Evolutionary conservation across 2,888 invertebrate species (phyloP).

Genomic region (Carcina quercana): DNA sequence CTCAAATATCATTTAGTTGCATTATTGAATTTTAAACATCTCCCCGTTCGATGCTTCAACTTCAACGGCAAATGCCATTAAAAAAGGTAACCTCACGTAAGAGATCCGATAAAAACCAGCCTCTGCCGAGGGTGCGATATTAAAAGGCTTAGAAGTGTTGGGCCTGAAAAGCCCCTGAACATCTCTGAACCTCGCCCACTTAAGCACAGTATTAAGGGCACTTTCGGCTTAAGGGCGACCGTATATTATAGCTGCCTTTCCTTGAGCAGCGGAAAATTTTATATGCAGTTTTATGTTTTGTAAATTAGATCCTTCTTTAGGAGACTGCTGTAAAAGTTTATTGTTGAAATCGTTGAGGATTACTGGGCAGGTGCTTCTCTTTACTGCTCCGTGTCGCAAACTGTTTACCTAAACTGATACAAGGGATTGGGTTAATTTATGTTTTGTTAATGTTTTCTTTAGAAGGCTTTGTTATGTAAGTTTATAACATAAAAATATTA

Average conservation of each 20-base stretch:
- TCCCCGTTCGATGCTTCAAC: too few relatives aligned
- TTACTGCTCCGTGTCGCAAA: too few relatives aligned
- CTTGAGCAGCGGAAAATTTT: slow-evolving; percentile 31
- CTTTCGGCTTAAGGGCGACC: slow-evolving; percentile 56
- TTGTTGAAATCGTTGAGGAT: too few relatives aligned
- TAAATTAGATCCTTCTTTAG: slow-evolving; percentile 5
- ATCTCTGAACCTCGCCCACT: slow-evolving; percentile 67
- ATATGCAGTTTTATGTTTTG: slow-evolving; percentile 24
- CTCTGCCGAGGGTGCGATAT: slow-evolving; percentile 56
- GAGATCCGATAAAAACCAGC: slow-evolving; percentile 47
- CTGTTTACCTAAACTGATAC: too few relatives aligned
- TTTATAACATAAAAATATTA: too few relatives aligned
- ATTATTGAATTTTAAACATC: too few relatives aligned
- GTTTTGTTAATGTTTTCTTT: too few relatives aligned
- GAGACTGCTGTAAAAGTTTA: too few relatives aligned
- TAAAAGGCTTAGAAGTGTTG: slow-evolving; percentile 71
- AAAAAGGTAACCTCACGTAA: slow-evolving; percentile 50
- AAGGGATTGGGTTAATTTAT: too few relatives aligned
- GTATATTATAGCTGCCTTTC: slow-evolving; percentile 60
- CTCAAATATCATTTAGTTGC: too few relatives aligned
- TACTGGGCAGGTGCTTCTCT: not conserved
- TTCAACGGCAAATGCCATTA: slow-evolving; percentile 41
- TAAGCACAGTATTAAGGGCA: slow-evolving; percentile 71
- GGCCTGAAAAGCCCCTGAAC: slow-evolving; percentile 67
- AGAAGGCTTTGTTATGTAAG: too few relatives aligned